Conservation (phyloP, 2,797 vertebrate species). For the Alauda arvensis region DNA sequence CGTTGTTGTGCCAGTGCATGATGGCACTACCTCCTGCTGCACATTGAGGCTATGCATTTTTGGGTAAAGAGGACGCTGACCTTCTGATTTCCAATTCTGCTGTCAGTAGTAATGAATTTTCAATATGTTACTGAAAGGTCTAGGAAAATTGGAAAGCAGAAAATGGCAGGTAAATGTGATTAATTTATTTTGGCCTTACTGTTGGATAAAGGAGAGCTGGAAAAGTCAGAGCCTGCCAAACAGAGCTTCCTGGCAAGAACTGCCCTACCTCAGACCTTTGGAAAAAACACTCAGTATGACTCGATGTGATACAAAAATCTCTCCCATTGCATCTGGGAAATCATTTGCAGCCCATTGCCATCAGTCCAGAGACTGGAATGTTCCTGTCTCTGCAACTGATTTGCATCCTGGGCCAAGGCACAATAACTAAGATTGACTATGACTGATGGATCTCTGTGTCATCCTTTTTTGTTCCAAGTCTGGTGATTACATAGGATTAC, state of each 20-base stretch:
- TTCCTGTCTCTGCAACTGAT: neutral
- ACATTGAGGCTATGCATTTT: neutral
- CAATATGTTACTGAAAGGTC: constrained; percentile 7
- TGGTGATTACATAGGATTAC: neutral
- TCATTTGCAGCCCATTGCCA: neutral
- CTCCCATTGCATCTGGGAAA: constrained; percentile 16
- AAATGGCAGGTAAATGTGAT: constrained; percentile 25
- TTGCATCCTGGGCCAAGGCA: neutral
- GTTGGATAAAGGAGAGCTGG: constrained; percentile 4
- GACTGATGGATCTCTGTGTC: neutral
- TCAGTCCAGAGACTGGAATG: neutral
- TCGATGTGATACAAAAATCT: neutral
- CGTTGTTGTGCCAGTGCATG: neutral
- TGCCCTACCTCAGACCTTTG: constrained; percentile 9
- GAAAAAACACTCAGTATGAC: constrained; percentile 20
- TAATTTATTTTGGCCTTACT: constrained; percentile 19
- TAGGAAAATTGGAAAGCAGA: constrained; percentile 48
- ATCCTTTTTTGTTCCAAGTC: constrained; percentile 8
- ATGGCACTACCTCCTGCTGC: neutral
- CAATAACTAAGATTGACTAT: neutral
- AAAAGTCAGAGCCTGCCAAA: constrained; percentile 12
- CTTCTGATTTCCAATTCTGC: neutral
- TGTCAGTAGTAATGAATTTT: constrained; percentile 28
- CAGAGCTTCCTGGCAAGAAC: constrained; percentile 14
- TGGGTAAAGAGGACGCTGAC: neutral